phyloP scores from a whole-genome alignment of 2,113 vertebrate species.

The Cephalopholis sonnerati region DNA sequence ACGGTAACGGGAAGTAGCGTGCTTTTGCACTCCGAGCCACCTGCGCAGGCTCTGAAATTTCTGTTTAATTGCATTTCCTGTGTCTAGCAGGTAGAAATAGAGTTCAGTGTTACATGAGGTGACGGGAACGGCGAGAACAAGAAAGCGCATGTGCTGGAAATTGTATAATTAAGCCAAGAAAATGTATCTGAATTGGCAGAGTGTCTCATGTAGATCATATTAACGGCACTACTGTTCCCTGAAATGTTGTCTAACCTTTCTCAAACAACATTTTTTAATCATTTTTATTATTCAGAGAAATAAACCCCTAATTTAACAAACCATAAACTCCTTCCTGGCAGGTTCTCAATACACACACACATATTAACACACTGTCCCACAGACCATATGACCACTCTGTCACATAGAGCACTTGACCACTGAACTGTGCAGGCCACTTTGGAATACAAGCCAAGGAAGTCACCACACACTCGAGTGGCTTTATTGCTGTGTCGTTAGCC shows the following conservation, averaged over 20 bases:
- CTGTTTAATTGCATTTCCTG: slow-evolving; percentile 61
- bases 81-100: slow-evolving; percentile 49
- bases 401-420: slow-evolving; percentile 29
- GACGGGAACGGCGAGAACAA: slow-evolving; percentile 28
- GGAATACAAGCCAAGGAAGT: slow-evolving; percentile 49
- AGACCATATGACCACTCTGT: slow-evolving; percentile 7
- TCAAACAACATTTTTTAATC: slow-evolving; percentile 4
- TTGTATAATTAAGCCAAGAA: slow-evolving; percentile 41
- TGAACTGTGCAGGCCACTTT: slow-evolving; percentile 45
- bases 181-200: slow-evolving; percentile 10
- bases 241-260: slow-evolving; percentile 22
- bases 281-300: slow-evolving; percentile 18
- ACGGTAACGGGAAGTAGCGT: slow-evolving; percentile 29
- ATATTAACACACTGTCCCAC: slow-evolving; percentile 17
- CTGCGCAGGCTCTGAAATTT: slow-evolving; percentile 50
- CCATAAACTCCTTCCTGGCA: slow-evolving; percentile 14
- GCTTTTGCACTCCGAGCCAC: slow-evolving; percentile 50
- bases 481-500: slow-evolving; percentile 45
- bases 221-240: slow-evolving; percentile 2
- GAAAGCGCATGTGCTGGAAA: slow-evolving; percentile 28
- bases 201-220: slow-evolving; percentile 14
- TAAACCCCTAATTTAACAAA: slow-evolving; percentile 26
- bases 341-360: background rate
- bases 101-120: slow-evolving; percentile 20
- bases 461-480: slow-evolving; percentile 52